phyloP scores from a whole-genome alignment of 2,113 vertebrate genomes.

The Mus musculus region GRCm39 chr12:95289001-95289500 shows the following conservation, averaged over 20 bases:
- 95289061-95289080: rapidly evolving
- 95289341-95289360: background rate
- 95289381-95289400: background rate
- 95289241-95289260: background rate
- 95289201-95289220: background rate
- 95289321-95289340: background rate
- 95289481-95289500: background rate
- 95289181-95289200: background rate
- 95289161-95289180: background rate
- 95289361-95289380: background rate
- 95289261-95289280: background rate
- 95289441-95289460: background rate
- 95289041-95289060: background rate
- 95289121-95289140: background rate
- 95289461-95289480: background rate
- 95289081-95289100: background rate
- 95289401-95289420: background rate
- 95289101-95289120: background rate
- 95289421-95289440: background rate
- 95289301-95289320: background rate
- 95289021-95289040: background rate
- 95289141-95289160: rapidly evolving
- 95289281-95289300: background rate
- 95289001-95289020: background rate
- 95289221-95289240: background rate